Evolutionary conservation across 2,113 vertebrate genomes (phyloP).

Genomic region (Cryptomyrus ogoouensis): DNA sequence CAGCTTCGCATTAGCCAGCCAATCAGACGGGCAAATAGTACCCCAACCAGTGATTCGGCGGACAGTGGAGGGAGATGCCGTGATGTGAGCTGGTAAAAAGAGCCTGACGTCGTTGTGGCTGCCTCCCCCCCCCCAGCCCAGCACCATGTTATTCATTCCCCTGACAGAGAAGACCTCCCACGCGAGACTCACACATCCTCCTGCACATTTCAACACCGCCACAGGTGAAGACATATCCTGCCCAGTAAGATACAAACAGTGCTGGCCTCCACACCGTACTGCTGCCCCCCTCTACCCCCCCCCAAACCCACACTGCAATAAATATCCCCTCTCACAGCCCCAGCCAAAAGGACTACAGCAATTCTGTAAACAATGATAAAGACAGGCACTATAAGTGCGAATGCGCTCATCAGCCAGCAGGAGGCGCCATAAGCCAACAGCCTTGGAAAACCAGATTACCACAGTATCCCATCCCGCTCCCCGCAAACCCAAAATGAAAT

Average conservation of each 20-base stretch:
- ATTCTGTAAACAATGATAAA: neutral
- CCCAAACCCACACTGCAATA: neutral
- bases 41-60: neutral
- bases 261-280: neutral
- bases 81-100: neutral
- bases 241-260: neutral
- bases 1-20: neutral
- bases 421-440: neutral
- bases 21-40: neutral
- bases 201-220: neutral
- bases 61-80: neutral
- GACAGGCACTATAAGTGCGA: neutral
- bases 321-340: neutral
- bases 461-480: conserved; percentile 4
- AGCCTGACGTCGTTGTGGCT: neutral
- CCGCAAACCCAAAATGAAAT: conserved; percentile 18
- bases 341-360: neutral
- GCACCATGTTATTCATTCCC: neutral
- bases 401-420: neutral
- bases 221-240: neutral
- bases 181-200: neutral
- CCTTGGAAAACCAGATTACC: conserved; percentile 13
- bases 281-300: neutral
- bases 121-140: neutral
- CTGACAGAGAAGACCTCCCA: neutral